These are phyloP conservation scores for Scolopax rusticola DNA, from an alignment of 2,797 vertebrate species.

Conservation along the genomic window DNA sequence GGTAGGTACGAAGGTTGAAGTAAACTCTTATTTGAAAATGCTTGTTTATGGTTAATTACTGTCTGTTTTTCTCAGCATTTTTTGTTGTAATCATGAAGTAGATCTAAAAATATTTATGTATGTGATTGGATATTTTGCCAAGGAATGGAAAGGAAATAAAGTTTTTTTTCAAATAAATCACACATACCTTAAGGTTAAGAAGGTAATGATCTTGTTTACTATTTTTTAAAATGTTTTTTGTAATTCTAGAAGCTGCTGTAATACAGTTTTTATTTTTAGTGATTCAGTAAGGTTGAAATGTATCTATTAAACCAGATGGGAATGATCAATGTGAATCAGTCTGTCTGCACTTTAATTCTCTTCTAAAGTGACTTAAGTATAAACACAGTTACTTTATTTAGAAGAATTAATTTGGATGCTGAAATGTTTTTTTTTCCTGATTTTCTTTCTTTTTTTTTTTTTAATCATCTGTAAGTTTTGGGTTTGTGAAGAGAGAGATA, in stretches of 20 bases:
- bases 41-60: constrained; percentile 72
- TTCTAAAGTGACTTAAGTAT: constrained; percentile 49
- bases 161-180: constrained; percentile 81
- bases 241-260: constrained; percentile 78
- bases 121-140: constrained; percentile 73
- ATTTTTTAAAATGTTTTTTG: constrained; percentile 36
- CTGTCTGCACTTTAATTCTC: constrained; percentile 46
- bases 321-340: constrained; percentile 55
- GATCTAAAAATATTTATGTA: constrained; percentile 73
- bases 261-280: constrained; percentile 58
- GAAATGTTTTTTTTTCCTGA: neutral
- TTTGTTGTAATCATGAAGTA: constrained; percentile 79
- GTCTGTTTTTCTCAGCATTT: constrained; percentile 56
- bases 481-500: neutral
- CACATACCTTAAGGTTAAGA: constrained; percentile 76
- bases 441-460: neutral
- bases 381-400: neutral
- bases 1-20: constrained; percentile 44
- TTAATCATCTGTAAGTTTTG: neutral
- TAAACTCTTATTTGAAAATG: constrained; percentile 78
- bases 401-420: constrained; percentile 29
- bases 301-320: constrained; percentile 60
- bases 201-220: constrained; percentile 15
- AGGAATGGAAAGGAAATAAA: constrained; percentile 52
- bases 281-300: constrained; percentile 52